Evolutionary conservation across 2,888 invertebrate genomes (phyloP).

Genomic region (Cataglyphis cursor): DNA sequence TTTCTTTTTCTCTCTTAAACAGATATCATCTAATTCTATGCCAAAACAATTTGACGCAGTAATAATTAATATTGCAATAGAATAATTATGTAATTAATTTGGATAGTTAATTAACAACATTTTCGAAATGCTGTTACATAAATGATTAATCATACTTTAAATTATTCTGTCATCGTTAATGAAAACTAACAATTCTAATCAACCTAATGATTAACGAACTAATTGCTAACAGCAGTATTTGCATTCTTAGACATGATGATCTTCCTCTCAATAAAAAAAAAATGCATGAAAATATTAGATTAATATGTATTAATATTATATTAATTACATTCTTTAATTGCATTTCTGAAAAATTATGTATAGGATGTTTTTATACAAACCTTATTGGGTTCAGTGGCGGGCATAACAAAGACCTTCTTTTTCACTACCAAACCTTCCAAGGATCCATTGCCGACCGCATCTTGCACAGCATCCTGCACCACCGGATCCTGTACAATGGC

Average conservation of each 20-base stretch:
- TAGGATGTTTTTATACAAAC: conserved; percentile 54
- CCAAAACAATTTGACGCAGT: not conserved
- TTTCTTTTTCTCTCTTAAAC: not conserved
- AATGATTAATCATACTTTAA: conserved; percentile 16
- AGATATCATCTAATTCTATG: not conserved
- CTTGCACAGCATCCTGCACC: conserved; percentile 74
- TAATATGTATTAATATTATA: conserved; percentile 15
- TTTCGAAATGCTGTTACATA: conserved; percentile 8
- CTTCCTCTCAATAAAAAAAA: not conserved
- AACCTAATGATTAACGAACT: conserved; percentile 18
- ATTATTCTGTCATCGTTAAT: not conserved
- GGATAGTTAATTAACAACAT: not conserved
- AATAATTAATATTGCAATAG: not conserved
- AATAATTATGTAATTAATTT: not conserved
- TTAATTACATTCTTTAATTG: not conserved
- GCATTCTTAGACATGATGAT: not conserved
- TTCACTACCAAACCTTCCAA: conserved; percentile 77
- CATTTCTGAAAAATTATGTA: not conserved
- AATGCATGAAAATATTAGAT: not conserved
- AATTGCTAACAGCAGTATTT: not conserved
- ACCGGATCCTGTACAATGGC: conserved; percentile 76
- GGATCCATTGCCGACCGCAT: conserved; percentile 73
- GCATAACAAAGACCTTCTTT: conserved; percentile 71
- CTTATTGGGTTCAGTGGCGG: conserved; percentile 69
- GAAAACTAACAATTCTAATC: conserved; percentile 17